A percentile compares a stretch with the other conserved stretches of the same genome.
phyloP scores from a whole-genome alignment of 1,140 invertebrate species.

The Nylanderia fulva region DNA sequence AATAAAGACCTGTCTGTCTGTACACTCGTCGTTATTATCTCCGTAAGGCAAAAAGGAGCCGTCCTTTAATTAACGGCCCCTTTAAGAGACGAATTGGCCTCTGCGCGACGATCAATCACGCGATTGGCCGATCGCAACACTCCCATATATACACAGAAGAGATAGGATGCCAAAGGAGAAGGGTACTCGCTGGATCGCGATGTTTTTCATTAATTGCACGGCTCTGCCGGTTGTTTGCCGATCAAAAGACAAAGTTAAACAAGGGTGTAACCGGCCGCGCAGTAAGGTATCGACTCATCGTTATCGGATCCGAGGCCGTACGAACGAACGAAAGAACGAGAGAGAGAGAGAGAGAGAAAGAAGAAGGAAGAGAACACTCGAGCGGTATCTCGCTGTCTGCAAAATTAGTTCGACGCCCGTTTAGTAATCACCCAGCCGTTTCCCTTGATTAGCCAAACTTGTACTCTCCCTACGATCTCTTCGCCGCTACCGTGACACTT shows the following conservation, averaged over 20 bases:
- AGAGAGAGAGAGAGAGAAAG: no score
- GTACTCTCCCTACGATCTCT: not conserved
- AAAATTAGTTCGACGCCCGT: conserved; percentile 72
- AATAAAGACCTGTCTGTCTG: conserved; percentile 36
- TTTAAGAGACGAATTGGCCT: conserved; percentile 51
- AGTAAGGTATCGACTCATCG: conserved; percentile 66
- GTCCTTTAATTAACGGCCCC: conserved; percentile 64
- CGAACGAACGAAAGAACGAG: no score
- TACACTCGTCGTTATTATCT: conserved; percentile 46
- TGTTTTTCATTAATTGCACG: conserved; percentile 75
- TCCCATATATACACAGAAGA: not conserved
- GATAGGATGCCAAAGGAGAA: not conserved
- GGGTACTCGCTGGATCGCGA: conserved; percentile 34
- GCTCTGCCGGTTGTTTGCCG: conserved; percentile 59
- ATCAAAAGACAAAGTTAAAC: conserved; percentile 73
- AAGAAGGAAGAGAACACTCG: not conserved
- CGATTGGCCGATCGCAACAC: conserved; percentile 45
- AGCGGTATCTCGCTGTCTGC: conserved; percentile 31
- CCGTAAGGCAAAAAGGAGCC: conserved; percentile 20
- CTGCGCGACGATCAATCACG: conserved; percentile 61
- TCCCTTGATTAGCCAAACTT: conserved; percentile 73
- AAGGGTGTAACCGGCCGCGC: conserved; percentile 43
- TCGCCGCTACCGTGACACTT: conserved; percentile 16
- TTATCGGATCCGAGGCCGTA: conserved; percentile 60
- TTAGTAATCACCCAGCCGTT: conserved; percentile 73